Evolutionary conservation across 1,140 invertebrate species (phyloP).

Genomic region (Drosophila navojoa): DNA sequence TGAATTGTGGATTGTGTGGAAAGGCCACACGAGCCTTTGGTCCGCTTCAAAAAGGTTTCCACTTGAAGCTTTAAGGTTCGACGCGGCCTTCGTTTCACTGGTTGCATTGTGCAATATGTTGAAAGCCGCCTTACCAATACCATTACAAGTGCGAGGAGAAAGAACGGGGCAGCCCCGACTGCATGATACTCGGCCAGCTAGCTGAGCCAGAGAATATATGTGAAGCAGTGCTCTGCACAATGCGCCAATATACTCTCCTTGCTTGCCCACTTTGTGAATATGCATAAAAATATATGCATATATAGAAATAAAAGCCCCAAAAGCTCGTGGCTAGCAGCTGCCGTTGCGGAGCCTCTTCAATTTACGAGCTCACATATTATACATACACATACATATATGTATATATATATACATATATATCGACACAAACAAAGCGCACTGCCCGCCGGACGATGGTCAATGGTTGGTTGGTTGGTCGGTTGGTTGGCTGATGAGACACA

Average conservation of each 20-base stretch:
- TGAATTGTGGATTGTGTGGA: no score
- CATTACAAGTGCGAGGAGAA: constrained; percentile 49
- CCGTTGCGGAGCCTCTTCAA: constrained; percentile 9
- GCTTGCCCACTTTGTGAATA: neutral
- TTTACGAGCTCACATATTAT: constrained; percentile 38
- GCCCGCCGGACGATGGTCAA: constrained; percentile 27
- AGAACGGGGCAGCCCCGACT: neutral
- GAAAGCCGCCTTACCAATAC: constrained; percentile 10
- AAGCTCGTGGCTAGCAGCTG: constrained; percentile 25
- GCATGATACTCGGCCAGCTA: neutral
- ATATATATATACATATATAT: neutral
- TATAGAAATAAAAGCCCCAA: neutral
- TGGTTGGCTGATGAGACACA: constrained; percentile 17
- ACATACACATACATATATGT: no score
- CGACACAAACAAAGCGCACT: constrained; percentile 3
- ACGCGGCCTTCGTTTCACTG: constrained; percentile 21
- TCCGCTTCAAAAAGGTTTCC: neutral
- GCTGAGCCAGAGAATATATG: neutral
- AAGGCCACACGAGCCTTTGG: no score
- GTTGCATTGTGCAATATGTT: constrained; percentile 21
- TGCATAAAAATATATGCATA: neutral
- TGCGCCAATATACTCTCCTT: neutral
- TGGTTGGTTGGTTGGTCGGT: constrained; percentile 11
- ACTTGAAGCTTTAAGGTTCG: constrained; percentile 16
- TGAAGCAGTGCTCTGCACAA: neutral